Evolutionary conservation across 2,797 vertebrate species (phyloP).

Genomic region (Carapus acus): DNA sequence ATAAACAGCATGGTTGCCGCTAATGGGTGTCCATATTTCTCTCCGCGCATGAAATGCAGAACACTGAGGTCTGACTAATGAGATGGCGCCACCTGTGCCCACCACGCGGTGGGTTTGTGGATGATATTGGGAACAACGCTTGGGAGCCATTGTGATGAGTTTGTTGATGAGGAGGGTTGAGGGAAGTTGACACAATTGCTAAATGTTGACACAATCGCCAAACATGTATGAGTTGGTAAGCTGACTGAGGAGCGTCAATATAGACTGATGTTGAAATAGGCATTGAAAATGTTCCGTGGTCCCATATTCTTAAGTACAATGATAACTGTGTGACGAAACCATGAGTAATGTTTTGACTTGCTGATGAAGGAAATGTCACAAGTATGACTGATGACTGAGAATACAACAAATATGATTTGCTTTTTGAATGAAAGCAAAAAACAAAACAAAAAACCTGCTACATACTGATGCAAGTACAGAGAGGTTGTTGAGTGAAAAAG

Average conservation of each 20-base stretch:
- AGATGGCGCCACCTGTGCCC: constrained; percentile 54
- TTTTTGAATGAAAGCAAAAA: too few relatives aligned
- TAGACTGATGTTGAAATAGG: constrained; percentile 15
- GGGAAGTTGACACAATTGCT: too few relatives aligned
- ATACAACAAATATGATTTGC: background rate
- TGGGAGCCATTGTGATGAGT: constrained; percentile 21
- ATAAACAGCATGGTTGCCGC: constrained; percentile 30
- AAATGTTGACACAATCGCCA: too few relatives aligned
- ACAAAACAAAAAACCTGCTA: too few relatives aligned
- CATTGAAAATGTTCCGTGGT: constrained; percentile 20
- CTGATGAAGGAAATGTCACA: background rate
- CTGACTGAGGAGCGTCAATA: too few relatives aligned
- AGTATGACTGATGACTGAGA: too few relatives aligned
- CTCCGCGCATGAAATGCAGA: constrained; percentile 25
- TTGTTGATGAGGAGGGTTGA: too few relatives aligned
- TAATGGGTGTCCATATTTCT: constrained; percentile 42
- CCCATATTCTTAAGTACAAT: constrained; percentile 13
- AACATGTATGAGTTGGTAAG: too few relatives aligned
- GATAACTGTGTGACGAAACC: too few relatives aligned
- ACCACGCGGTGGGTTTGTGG: constrained; percentile 17
- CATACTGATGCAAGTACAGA: too few relatives aligned
- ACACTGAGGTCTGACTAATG: constrained; percentile 47
- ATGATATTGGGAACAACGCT: constrained; percentile 37
- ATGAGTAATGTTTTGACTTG: background rate
- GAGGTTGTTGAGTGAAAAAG: too few relatives aligned